Evolutionary conservation across 2,797 vertebrate genomes (phyloP), one percentile per base, ranked within the genome.

Genomic region (Microcaecilia unicolor): DNA sequence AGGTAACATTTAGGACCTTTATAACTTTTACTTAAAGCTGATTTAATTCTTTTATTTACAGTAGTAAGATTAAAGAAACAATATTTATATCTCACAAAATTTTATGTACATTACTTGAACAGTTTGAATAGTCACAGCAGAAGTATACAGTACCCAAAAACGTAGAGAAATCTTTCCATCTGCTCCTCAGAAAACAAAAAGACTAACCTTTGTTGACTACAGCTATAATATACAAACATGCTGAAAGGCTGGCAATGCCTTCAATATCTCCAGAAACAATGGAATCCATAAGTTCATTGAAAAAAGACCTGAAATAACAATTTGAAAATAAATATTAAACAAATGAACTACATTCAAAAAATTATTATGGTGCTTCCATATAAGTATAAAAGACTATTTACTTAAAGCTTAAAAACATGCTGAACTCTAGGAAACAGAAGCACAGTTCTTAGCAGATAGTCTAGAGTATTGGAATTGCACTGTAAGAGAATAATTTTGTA

Each of bases 131-230:
- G 31, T 24, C 28, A 4, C 21, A 32, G 12, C 44, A 37, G 3
- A 35, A 3, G 37, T 10, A 33, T 9, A 11, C 5, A n/a, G n/a
- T n/a, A n/a, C n/a, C n/a, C n/a, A n/a, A n/a, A n/a, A n/a, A n/a
- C n/a, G n/a, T n/a, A n/a, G 10, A n/a, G 44, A 23, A 5, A 26
- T 20, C 2, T 7, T 9, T 10, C 28, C 23, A n/a, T n/a, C n/a
- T n/a, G n/a, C n/a, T n/a, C 9, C 16, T n/a, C 9, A 15, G 14
- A 27, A 15, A n/a, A 14, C 14, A 34, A 5, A 9, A 26, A 6
- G 40, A 72, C 89, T 71, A 53, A 98, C 93, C 60, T 65, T 74
- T 84, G 59, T 70, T 81, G 59, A 91, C 30, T 44, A 83, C 54
- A 7, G 72, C 31, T 53, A 93, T 44, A 39, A 97, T 57, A 28